Evolutionary conservation across 2,797 vertebrate species (phyloP).

Genomic region (Aotus griseimembra): DNA sequence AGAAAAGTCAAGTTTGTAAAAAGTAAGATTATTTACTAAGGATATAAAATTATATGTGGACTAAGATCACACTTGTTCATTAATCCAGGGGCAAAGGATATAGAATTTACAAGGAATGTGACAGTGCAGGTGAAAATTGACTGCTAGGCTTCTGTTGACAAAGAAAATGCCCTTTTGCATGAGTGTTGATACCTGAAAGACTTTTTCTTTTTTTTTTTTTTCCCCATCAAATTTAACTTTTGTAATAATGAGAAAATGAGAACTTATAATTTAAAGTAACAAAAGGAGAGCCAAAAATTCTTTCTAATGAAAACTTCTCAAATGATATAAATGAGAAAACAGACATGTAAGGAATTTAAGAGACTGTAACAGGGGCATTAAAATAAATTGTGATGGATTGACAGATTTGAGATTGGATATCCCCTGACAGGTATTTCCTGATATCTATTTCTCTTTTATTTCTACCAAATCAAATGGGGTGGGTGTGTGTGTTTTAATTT

Average conservation of each 20-base stretch:
- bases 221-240: not conserved
- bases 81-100: not conserved
- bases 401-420: not conserved
- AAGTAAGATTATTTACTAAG: not conserved
- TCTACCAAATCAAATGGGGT: not conserved
- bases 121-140: not conserved
- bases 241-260: not conserved
- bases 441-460: not conserved
- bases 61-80: not conserved
- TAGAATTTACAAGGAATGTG: not conserved
- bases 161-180: not conserved
- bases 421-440: not conserved
- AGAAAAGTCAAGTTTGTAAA: not conserved
- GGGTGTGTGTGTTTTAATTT: not conserved
- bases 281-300: not conserved
- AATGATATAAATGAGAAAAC: not conserved
- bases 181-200: not conserved
- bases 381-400: not conserved
- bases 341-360: not conserved
- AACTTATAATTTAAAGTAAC: not conserved
- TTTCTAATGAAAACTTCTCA: not conserved
- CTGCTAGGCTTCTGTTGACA: not conserved
- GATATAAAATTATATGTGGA: not conserved
- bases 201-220: not conserved
- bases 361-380: not conserved